Percentiles rank a stretch among this genome's conserved stretches.
These are phyloP conservation scores for Ranitomeya imitator DNA, from an alignment of 2,113 vertebrate genomes.

Conservation along the genomic window DNA sequence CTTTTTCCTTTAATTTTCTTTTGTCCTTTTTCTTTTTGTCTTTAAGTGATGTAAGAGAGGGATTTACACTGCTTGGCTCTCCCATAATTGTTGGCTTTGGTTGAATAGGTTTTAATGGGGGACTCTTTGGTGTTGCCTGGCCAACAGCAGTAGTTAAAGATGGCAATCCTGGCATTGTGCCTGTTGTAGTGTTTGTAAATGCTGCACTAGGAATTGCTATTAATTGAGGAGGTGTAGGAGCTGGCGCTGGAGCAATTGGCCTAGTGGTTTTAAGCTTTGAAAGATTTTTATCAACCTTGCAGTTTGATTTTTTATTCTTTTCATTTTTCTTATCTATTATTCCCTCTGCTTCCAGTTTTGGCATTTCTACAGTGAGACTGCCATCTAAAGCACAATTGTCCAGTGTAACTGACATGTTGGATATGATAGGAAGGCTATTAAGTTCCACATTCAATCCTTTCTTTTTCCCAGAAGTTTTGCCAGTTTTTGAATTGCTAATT, in stretches of 20 bases:
- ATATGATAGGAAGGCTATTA: constrained; percentile 91
- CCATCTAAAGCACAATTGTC: constrained; percentile 86
- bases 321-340: constrained; percentile 89
- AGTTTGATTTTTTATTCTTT: constrained; percentile 82
- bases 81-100: constrained; percentile 92
- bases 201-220: constrained; percentile 92
- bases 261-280: constrained; percentile 90
- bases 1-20: constrained; percentile 91
- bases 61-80: constrained; percentile 88
- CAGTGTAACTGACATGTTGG: constrained; percentile 90
- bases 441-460: constrained; percentile 85
- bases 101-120: constrained; percentile 93
- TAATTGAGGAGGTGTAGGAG: constrained; percentile 88
- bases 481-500: constrained; percentile 79
- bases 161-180: constrained; percentile 78
- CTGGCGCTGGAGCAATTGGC: constrained; percentile 88
- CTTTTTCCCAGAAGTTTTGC: constrained; percentile 88
- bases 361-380: constrained; percentile 87
- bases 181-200: constrained; percentile 80
- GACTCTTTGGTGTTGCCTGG: constrained; percentile 90
- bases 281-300: constrained; percentile 87
- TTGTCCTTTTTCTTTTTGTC: constrained; percentile 97
- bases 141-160: constrained; percentile 84
- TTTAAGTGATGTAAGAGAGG: constrained; percentile 85
- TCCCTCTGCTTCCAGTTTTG: constrained; percentile 94